A percentile compares a stretch with the other conserved stretches of the same genome.
phyloP scores from a whole-genome alignment of 2,113 vertebrate genomes.

The Poeciliopsis retropinna region DNA sequence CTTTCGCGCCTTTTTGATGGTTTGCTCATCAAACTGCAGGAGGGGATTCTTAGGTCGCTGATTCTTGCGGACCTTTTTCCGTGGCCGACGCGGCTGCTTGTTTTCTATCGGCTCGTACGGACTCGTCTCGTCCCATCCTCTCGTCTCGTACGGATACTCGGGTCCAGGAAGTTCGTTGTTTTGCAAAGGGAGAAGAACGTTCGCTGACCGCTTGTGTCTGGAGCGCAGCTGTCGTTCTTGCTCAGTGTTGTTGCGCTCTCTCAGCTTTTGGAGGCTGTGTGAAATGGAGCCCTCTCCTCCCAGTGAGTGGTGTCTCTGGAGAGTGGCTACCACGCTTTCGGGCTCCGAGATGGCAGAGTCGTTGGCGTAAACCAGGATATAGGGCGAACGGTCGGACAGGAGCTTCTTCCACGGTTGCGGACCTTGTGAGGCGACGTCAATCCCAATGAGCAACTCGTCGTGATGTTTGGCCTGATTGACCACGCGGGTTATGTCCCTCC shows the following conservation, averaged over 20 bases:
- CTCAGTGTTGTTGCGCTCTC: conserved; percentile 51
- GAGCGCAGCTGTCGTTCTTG: conserved; percentile 32
- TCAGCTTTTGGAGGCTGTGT: conserved; percentile 61
- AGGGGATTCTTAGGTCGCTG: conserved; percentile 86
- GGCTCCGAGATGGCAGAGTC: conserved; percentile 93
- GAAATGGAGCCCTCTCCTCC: conserved; percentile 46
- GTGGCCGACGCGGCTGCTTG: conserved; percentile 80
- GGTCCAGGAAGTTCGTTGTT: conserved; percentile 94
- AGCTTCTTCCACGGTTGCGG: conserved; percentile 72
- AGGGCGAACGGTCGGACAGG: conserved; percentile 82
- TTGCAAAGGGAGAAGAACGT: conserved; percentile 85
- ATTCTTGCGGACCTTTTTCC: conserved; percentile 87
- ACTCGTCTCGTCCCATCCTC: conserved; percentile 83
- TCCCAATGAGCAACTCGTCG: conserved; percentile 83
- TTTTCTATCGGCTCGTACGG: conserved; percentile 84
- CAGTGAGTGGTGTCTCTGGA: conserved; percentile 76
- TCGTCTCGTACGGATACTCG: conserved; percentile 83
- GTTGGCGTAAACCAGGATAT: conserved; percentile 94
- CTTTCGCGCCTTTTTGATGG: conserved; percentile 90
- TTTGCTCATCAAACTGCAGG: conserved; percentile 93
- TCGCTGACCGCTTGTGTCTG: conserved; percentile 80
- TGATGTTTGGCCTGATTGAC: conserved; percentile 84
- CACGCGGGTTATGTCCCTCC: conserved; percentile 89
- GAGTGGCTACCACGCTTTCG: conserved; percentile 86
- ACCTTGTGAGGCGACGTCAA: conserved; percentile 79